These are phyloP conservation scores for Diadema setosum DNA, from an alignment of 35 echinoderm and acorn worm species.

Conservation along the genomic window DNA sequence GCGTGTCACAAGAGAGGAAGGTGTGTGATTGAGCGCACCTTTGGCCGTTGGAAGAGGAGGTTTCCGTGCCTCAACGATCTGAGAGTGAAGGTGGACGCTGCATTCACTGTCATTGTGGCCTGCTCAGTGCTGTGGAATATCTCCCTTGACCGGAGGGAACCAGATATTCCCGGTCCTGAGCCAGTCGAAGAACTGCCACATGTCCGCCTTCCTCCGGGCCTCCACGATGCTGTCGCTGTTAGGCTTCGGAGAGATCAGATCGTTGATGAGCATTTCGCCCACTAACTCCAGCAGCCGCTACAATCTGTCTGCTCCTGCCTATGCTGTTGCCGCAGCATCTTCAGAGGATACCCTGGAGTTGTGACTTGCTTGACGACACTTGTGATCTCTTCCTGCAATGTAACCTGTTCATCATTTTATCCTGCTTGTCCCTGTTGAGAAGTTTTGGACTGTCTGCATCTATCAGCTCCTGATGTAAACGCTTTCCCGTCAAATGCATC, in stretches of 20 bases:
- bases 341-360: neutral
- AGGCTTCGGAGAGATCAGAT: neutral
- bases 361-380: neutral
- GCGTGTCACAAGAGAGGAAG: neutral
- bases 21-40: neutral
- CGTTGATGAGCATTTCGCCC: neutral
- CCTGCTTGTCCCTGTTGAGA: neutral
- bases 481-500: neutral
- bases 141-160: neutral
- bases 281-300: neutral
- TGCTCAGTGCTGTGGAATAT: neutral
- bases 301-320: neutral
- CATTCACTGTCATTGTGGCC: neutral
- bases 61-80: neutral
- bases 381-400: neutral
- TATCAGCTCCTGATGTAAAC: neutral
- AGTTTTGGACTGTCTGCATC: neutral
- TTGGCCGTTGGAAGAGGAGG: neutral
- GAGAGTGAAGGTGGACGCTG: neutral
- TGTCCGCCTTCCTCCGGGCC: neutral
- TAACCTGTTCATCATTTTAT: neutral
- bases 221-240: neutral
- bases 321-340: neutral
- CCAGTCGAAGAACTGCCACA: neutral
- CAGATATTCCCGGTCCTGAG: neutral